Evolutionary conservation across 2,888 invertebrate species (phyloP).

Genomic region (Anthophora plumipes): DNA sequence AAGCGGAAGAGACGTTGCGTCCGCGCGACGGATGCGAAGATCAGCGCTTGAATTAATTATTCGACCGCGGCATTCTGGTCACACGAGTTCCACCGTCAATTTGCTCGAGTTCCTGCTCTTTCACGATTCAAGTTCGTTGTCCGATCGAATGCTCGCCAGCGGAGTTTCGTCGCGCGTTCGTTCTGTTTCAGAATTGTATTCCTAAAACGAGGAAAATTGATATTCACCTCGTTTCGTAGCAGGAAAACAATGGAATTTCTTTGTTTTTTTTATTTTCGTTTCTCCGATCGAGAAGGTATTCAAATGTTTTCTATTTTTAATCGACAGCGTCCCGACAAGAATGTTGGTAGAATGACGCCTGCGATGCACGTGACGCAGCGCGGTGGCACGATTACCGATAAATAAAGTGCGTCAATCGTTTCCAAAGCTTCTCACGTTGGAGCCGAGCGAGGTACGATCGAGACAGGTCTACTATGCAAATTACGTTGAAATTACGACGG

Average conservation of each 20-base stretch:
- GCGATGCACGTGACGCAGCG: neutral
- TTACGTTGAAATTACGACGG: slow-evolving; percentile 8
- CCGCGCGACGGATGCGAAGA: slow-evolving; percentile 36
- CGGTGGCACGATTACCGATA: neutral
- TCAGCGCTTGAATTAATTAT: slow-evolving; percentile 58
- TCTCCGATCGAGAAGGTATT: no score
- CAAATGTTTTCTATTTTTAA: no score
- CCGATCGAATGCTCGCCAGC: slow-evolving; percentile 6
- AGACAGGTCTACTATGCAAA: neutral
- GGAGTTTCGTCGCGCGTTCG: no score
- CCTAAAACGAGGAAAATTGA: no score
- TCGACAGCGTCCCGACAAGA: neutral
- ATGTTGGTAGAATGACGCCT: neutral
- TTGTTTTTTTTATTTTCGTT: neutral
- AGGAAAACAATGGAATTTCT: no score
- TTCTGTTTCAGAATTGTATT: no score
- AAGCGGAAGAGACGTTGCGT: slow-evolving; percentile 51
- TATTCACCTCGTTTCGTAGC: no score
- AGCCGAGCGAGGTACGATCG: neutral
- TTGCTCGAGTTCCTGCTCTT: slow-evolving; percentile 20
- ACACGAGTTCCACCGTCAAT: slow-evolving; percentile 17
- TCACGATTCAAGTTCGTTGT: slow-evolving; percentile 12
- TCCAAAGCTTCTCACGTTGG: neutral
- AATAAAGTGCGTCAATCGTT: slow-evolving; percentile 7
- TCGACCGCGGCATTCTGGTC: slow-evolving; percentile 32